phyloP scores from a whole-genome alignment of 2,797 vertebrate species.

The Gymnopithys bicolor region DNA sequence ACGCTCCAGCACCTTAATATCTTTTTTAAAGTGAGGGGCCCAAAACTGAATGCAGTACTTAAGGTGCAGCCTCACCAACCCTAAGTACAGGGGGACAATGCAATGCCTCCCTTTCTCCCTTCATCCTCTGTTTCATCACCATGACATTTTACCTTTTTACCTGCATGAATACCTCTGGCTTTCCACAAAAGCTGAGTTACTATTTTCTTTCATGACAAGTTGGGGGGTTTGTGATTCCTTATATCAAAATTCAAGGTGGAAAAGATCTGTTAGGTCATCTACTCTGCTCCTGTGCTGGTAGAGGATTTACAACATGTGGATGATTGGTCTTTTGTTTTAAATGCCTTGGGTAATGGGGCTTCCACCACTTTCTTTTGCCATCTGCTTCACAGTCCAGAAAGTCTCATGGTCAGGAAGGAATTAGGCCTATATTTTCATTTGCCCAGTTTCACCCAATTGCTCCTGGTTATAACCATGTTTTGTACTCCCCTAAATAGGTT shows the following conservation, averaged over 20 bases:
- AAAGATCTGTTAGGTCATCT: neutral
- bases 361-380: neutral
- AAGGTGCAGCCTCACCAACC: neutral
- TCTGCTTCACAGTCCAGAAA: neutral
- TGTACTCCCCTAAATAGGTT: neutral
- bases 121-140: neutral
- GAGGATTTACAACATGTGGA: neutral
- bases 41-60: neutral
- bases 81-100: neutral
- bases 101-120: fast-evolving
- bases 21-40: neutral
- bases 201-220: neutral
- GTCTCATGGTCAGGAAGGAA: neutral
- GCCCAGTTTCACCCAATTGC: neutral
- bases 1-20: neutral
- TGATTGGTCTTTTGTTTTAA: neutral
- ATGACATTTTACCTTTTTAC: neutral
- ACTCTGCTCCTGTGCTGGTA: neutral
- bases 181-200: neutral
- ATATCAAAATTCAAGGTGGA: neutral
- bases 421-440: neutral
- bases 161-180: neutral
- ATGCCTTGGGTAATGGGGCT: neutral
- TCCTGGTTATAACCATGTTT: neutral
- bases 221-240: neutral